These are phyloP conservation scores for Trachythela sp. DNA, from an alignment of 64 coral and sea anemone species.

Conservation along the genomic window DNA sequence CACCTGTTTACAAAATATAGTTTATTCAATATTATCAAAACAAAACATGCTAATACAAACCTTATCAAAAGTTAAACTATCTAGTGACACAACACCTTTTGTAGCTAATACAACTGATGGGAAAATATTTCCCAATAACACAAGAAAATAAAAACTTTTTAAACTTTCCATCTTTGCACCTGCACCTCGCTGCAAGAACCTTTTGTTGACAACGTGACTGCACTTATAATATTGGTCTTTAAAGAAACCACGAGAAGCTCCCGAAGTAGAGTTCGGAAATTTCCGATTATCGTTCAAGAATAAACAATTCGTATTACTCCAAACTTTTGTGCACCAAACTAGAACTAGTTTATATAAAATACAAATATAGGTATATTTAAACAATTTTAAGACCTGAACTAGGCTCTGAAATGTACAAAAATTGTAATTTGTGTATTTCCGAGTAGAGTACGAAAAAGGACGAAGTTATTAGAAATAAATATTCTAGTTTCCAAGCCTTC, in stretches of 20 bases:
- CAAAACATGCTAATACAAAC: not conserved
- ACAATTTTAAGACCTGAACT: not conserved
- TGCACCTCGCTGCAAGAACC: not conserved
- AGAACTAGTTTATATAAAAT: not conserved
- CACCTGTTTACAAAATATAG: too few relatives aligned
- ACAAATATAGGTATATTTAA: not conserved
- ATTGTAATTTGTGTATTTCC: not conserved
- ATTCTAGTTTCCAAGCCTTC: not conserved
- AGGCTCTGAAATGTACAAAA: too few relatives aligned
- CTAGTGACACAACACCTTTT: not conserved
- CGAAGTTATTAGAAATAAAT: not conserved
- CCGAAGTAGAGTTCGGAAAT: not conserved
- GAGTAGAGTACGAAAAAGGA: not conserved
- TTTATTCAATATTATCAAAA: too few relatives aligned
- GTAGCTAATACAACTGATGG: not conserved
- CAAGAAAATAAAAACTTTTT: not conserved
- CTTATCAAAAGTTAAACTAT: slow-evolving; percentile 7
- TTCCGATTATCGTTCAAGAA: not conserved
- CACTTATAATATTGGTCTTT: too few relatives aligned
- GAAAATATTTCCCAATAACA: not conserved
- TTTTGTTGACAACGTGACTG: too few relatives aligned
- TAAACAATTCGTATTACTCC: not conserved
- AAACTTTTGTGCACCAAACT: too few relatives aligned
- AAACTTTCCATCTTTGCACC: not conserved
- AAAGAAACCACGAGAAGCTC: not conserved